Percentiles rank a stretch among this genome's conserved stretches.
Conservation (phyloP, 2,888 invertebrate species). For the Cyclophora albipunctata region DNA sequence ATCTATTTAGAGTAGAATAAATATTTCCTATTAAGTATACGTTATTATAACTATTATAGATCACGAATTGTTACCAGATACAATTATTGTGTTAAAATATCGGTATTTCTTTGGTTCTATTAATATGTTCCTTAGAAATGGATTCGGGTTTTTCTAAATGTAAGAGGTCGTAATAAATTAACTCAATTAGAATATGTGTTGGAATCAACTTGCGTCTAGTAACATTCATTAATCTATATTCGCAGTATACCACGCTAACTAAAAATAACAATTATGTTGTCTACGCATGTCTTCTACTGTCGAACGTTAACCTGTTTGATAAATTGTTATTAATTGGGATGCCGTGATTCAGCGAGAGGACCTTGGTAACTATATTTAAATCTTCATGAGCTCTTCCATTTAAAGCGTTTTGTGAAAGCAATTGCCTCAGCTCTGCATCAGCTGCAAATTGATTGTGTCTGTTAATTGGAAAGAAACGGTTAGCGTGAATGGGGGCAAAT, state of each 20-base stretch:
- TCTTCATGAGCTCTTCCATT: constrained; percentile 80
- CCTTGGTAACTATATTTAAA: constrained; percentile 87
- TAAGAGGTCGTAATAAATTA: neutral
- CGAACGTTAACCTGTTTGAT: constrained; percentile 58
- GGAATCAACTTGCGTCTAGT: no score
- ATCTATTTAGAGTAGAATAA: constrained; percentile 47
- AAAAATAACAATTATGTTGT: neutral
- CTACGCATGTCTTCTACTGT: constrained; percentile 52
- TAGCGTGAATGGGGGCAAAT: constrained; percentile 42
- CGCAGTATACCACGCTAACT: no score
- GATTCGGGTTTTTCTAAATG: neutral
- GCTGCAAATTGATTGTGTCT: constrained; percentile 48
- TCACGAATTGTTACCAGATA: neutral
- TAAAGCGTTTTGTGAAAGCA: constrained; percentile 80
- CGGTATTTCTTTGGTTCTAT: neutral
- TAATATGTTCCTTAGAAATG: neutral
- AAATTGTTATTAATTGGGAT: constrained; percentile 66
- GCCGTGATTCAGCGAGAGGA: constrained; percentile 85
- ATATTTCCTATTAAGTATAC: constrained; percentile 32
- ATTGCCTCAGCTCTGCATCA: constrained; percentile 78
- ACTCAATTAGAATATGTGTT: neutral
- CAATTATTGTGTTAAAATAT: neutral
- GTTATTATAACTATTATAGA: no score
- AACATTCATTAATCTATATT: no score
- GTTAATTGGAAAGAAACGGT: constrained; percentile 44